Evolutionary conservation across 2,113 vertebrate species (phyloP), one percentile per base, ranked within the genome.

Genomic region (Mola mola): DNA sequence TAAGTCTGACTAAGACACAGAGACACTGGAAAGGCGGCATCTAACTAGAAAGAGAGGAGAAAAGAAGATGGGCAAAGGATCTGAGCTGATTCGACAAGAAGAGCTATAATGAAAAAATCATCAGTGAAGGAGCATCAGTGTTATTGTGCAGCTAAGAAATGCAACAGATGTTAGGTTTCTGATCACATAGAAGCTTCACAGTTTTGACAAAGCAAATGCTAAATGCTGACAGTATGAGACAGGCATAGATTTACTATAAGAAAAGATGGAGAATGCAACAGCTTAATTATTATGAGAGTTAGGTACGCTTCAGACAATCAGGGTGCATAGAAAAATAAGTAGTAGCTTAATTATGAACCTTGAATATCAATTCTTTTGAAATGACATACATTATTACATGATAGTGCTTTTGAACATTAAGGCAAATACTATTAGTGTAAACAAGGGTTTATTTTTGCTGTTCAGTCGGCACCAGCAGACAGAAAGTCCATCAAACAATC

Each of bases 331-430:
- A 34, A 62, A 28, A 63, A 28, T 3, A 43, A 46, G 53, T 57
- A 61, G 66, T 46, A 79, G 68, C 67, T 81, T 79, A 66, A 67
- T 64, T 44, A 43, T 64, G 17, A 75, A 48, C 25, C 28, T 38
- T 47, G 21, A 31, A 26, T 63, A 50, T 47, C 37, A 31, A 3
- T 15, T 63, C 1, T 34, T 67, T 46, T 38, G 17, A 44, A 44
- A 17, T 61, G 13, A 26, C 38, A 72, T 8, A 71, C 28, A 61
- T 49, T 31, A 33, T 65, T 70, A 57, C 21, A 66, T 57, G 20
- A 60, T 31, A 66, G 42, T 66, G 49, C 72, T 44, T 34, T 51
- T 66, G n/a, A n/a, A n/a, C n/a, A n/a, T 5, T 55, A 33, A 50
- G 21, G 37, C 41, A 65, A 34, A 44, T 62, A 49, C 26, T 41